Conservation (phyloP, 2,888 invertebrate species). For the Brachynemurus nebulosus region DNA sequence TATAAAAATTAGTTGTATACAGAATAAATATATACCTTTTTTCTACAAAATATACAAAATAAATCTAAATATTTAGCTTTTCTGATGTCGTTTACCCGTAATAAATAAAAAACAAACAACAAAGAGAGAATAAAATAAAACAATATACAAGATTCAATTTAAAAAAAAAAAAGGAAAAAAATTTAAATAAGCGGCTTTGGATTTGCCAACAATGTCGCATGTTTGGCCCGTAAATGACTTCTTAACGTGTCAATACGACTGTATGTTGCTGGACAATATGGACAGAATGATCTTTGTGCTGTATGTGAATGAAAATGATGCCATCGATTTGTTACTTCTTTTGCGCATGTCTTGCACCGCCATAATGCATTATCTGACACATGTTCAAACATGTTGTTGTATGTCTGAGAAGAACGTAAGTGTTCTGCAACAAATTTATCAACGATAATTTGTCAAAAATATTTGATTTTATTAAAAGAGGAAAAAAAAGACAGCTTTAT, state of each 20-base stretch:
- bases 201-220: conserved; percentile 31
- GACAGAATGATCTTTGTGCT: conserved; percentile 64
- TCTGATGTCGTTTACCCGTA: too few species aligned
- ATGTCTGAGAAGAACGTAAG: conserved; percentile 39
- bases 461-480: too few species aligned
- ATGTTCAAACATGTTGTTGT: conserved; percentile 69
- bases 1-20: too few species aligned
- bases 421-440: conserved; percentile 28
- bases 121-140: too few species aligned
- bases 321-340: conserved; percentile 79
- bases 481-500: too few species aligned
- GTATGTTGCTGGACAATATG: conserved; percentile 75
- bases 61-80: too few species aligned
- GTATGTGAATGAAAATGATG: conserved; percentile 79
- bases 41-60: too few species aligned
- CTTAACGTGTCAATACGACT: conserved; percentile 78
- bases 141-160: too few species aligned
- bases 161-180: too few species aligned
- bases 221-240: conserved; percentile 67
- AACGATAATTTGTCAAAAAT: too few species aligned
- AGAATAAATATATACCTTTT: too few species aligned
- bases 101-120: too few species aligned
- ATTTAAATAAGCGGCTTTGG: conserved; percentile 5
- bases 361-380: conserved; percentile 51
- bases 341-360: conserved; percentile 71